Base-by-base conservation (phyloP, 2,888 invertebrate genomes). In the Troides oblongomaculatus region DNA sequence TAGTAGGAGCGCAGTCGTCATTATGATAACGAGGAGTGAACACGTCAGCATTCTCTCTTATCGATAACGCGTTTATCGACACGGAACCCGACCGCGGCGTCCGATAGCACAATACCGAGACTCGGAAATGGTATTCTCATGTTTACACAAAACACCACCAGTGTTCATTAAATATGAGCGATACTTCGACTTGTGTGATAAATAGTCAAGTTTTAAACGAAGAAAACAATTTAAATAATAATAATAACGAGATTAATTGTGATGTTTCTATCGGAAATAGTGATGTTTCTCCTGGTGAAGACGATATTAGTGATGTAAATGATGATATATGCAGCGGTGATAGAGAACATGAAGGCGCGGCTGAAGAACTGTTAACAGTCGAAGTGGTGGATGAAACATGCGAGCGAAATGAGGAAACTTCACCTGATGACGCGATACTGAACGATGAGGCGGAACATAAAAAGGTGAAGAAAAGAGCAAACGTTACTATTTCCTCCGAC, bases 101-200 rank as follows among this genome's bases (percentile, higher is more conserved):
- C 75, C 75, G 81, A 82, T 81, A 39, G 39, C 39, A 39, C 10
- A 10, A 39, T 39, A 39, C 7, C 39, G 39, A 39, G 10, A 39
- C 39, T 39, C 39, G 39, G 39, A 39, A 39, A 39, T 39, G 39
- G 10, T 39, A 39, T 39, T 39, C 39, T 7, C 10, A 39, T 39
- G 10, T 39, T 39, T 39, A 39, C 39, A 39, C 39, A 39, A 39
- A 39, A 39, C 39, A 39, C 39, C 39, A 39, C 1, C 39, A 39
- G 43, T 74, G 59, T 50, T n/a, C 12, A 0, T 53, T 56, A 69
- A 30, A 65, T 78, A 90, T 90, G 90, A 82, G 79, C 72, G 86
- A 85, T 63, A 87, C 86, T 53, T 83, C 78, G 70, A 78, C 78
- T 43, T 82, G 81, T 77, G 71, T 67, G 62, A 73, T 72, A 53